Percentiles rank a stretch among this genome's conserved stretches.
These are phyloP conservation scores for Drosophila pallidifrons DNA, from an alignment of 1,140 invertebrate genomes.

Conservation along the genomic window DNA sequence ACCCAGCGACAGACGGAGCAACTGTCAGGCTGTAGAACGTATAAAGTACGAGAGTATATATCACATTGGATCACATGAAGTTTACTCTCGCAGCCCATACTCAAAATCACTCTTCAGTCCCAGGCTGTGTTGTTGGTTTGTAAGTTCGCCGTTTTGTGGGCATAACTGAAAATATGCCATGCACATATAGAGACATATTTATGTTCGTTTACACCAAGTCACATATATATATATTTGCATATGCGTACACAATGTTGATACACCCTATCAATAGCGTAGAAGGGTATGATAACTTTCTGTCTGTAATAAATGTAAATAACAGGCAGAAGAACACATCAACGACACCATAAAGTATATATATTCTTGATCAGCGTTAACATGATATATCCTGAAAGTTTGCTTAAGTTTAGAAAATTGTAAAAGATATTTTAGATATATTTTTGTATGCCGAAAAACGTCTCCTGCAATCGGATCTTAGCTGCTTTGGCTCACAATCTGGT, in stretches of 20 bases:
- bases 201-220: not conserved
- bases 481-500: too few relatives aligned
- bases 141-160: slow-evolving; percentile 15
- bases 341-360: too few relatives aligned
- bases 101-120: not conserved
- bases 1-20: slow-evolving; percentile 2
- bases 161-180: slow-evolving; percentile 47
- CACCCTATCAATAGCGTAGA: too few relatives aligned
- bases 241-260: slow-evolving; percentile 1
- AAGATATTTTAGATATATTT: too few relatives aligned
- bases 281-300: too few relatives aligned
- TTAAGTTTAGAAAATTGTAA: too few relatives aligned
- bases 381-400: too few relatives aligned
- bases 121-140: slow-evolving; percentile 4
- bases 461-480: too few relatives aligned
- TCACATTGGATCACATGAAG: slow-evolving; percentile 22
- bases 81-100: slow-evolving; percentile 6
- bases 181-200: slow-evolving; percentile 11
- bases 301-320: too few relatives aligned
- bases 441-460: too few relatives aligned
- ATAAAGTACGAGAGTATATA: slow-evolving; percentile 7
- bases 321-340: too few relatives aligned
- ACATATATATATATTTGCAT: not conserved
- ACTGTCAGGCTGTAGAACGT: not conserved
- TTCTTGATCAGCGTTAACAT: too few relatives aligned